Evolutionary conservation across 1,140 invertebrate genomes (phyloP), one percentile per base, ranked within the genome.

Genomic region (Cydia pomonella): DNA sequence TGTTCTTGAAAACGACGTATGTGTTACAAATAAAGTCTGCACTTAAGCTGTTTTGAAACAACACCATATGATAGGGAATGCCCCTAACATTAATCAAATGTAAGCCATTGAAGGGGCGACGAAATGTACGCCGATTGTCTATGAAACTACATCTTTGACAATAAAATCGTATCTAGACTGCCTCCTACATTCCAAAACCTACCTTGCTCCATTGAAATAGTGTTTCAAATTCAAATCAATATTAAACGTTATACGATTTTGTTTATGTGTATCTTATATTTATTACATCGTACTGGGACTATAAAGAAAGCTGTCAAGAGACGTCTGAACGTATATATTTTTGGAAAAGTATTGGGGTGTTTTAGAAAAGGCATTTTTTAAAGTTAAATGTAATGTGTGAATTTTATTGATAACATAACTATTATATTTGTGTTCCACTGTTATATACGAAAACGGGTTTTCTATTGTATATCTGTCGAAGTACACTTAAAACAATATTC

Each of bases 1-100:
- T 50, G n/a, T 50, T 3, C n/a, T 50, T 50, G 12, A 50, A 50
- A 50, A 50, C 3, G 47, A 50, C n/a, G 16, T 6, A 50, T 50
- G 16, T 50, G 47, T 18, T 18, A 7, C n/a, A 50, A 18, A n/a
- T n/a, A n/a, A n/a, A n/a, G 16, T 18, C 18, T 50, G 47, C n/a
- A 50, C 47, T 18, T 50, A 50, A 3, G 47, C 47, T 18, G 47
- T 50, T 50, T 50, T 50, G 16, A 3, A 50, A 1, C 12, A 50
- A 50, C 47, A 12, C 0, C 16, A 50, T n/a, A 50, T n/a, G 47
- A 50, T 66, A 29, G 64, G 64, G 64, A 27, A 69, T 33, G 64
- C 64, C 64, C 64, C 64, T 77, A 74, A 76, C 90, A 92, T 92
- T 92, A 90, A 92, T 92, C 90, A 92, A 89, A 89, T 77, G 85